phyloP scores from a whole-genome alignment of 1,140 invertebrate species.

The Drosophila parabipectinata region DNA sequence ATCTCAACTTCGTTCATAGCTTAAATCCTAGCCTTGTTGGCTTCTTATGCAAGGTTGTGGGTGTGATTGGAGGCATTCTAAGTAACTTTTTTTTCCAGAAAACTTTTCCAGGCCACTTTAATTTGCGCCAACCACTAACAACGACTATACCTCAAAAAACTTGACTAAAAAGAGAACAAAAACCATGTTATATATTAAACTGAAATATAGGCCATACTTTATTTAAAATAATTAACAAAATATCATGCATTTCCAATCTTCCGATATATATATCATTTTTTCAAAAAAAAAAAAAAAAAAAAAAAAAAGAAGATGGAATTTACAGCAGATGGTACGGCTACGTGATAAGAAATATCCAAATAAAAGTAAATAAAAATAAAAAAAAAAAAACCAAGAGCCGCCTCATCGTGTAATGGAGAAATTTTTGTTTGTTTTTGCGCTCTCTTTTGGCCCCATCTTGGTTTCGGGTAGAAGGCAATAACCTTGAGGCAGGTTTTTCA shows the following conservation, averaged over 20 bases:
- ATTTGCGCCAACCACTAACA: conserved; percentile 51
- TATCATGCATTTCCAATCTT: too few species aligned
- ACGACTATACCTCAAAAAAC: conserved; percentile 13
- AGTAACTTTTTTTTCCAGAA: conserved; percentile 22
- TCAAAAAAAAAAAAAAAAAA: too few species aligned
- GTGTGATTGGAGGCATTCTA: conserved; percentile 49
- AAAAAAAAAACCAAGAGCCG: conserved; percentile 31
- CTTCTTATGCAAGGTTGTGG: conserved; percentile 3
- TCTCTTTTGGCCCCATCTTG: conserved; percentile 57
- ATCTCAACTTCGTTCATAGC: not conserved
- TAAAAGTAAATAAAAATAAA: conserved; percentile 15
- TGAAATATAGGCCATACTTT: too few species aligned
- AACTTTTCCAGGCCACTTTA: conserved; percentile 57
- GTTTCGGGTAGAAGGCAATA: conserved; percentile 69
- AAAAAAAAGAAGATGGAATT: not conserved
- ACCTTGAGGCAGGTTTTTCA: conserved; percentile 81
- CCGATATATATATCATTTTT: too few species aligned
- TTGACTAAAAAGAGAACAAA: too few species aligned
- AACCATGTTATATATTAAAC: too few species aligned
- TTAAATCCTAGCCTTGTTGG: not conserved
- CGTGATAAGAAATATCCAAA: conserved; percentile 39
- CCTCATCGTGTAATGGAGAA: conserved; percentile 73
- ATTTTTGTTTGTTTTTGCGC: conserved; percentile 68
- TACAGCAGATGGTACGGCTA: conserved; percentile 13
- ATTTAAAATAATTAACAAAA: too few species aligned